Evolutionary conservation across 2,113 vertebrate genomes (phyloP), one percentile per base, ranked within the genome.

Genomic region (Nettapus auritus): DNA sequence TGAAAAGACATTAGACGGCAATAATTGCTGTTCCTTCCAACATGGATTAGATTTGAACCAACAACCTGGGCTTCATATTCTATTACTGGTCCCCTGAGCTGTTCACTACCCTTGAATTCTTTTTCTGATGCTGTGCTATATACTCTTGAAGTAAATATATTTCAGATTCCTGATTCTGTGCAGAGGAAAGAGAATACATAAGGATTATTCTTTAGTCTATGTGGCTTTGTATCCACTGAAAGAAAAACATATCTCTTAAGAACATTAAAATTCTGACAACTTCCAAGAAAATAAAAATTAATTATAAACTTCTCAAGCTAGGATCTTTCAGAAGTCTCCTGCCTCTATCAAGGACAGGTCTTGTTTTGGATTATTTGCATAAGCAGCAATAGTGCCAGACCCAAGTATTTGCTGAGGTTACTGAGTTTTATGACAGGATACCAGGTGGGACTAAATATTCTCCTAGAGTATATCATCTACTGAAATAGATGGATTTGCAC

Each of bases 41-140:
- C 86, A 48, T 93, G 80, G 66, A 95, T 96, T 97, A 96, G 77
- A 94, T 96, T 96, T 95, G 88, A 93, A 94, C 86, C 73, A 94
- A 82, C 92, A 84, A 85, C 88, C 86, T 76, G 79, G 77, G 81
- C 76, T 84, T 95, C 94, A 73, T 94, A 97, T 96, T 85, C 62
- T 92, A 92, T 95, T 96, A 96, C 80, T 62, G 66, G 42, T 94
- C 93, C 90, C 92, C 63, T 33, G 90, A 93, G 94, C 57, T 82
- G 66, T 71, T 94, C 46, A 36, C 48, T 86, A 48, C 42, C 42
- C 26, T 84, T 66, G 57, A 89, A 92, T 82, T 92, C 76, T 83
- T 90, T 90, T 56, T 88, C 73, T 69, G 73, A n/a, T 68, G 62
- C 25, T 86, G 26, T 76, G 48, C 59, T 91, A 88, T 56, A 8